A percentile compares a stretch with the other conserved stretches of the same genome.
These are phyloP conservation scores for Mayetiola destructor DNA, from an alignment of 2,888 invertebrate species.

Conservation along the genomic window DNA sequence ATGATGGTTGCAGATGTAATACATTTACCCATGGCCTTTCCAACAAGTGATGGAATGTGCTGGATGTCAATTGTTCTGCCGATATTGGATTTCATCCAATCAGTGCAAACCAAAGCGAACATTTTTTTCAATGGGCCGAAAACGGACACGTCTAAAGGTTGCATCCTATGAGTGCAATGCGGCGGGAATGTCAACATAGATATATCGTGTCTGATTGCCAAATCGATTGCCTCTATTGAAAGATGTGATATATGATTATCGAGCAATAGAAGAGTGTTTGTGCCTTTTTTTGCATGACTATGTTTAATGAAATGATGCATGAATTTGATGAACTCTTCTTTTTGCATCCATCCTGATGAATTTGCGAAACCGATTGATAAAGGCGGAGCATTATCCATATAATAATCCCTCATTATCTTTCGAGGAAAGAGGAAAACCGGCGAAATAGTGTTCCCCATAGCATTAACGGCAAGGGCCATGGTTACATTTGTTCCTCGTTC, in stretches of 20 bases:
- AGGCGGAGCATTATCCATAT: neutral
- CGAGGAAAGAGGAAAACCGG: conserved; percentile 13
- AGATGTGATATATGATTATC: neutral
- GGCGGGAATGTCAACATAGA: neutral
- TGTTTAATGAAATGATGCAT: neutral
- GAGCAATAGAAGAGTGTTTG: neutral
- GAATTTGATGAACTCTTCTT: conserved; percentile 13
- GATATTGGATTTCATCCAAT: neutral
- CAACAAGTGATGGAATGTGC: neutral
- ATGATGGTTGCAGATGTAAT: conserved; percentile 67
- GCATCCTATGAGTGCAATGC: neutral
- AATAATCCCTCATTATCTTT: neutral
- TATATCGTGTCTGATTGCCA: neutral
- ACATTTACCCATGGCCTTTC: conserved; percentile 46
- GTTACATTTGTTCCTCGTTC: neutral
- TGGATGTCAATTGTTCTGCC: neutral
- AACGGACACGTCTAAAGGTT: neutral
- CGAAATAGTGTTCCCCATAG: conserved; percentile 12
- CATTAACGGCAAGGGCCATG: neutral
- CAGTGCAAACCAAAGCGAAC: neutral
- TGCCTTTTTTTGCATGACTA: neutral
- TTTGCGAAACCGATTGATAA: neutral
- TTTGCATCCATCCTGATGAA: conserved; percentile 25
- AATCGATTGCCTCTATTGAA: neutral
- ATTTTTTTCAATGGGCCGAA: neutral